A percentile compares a stretch with the other conserved stretches of the same genome.
Evolutionary conservation across 2,888 invertebrate species (phyloP).

Genomic region (Lasius fuliginosus): DNA sequence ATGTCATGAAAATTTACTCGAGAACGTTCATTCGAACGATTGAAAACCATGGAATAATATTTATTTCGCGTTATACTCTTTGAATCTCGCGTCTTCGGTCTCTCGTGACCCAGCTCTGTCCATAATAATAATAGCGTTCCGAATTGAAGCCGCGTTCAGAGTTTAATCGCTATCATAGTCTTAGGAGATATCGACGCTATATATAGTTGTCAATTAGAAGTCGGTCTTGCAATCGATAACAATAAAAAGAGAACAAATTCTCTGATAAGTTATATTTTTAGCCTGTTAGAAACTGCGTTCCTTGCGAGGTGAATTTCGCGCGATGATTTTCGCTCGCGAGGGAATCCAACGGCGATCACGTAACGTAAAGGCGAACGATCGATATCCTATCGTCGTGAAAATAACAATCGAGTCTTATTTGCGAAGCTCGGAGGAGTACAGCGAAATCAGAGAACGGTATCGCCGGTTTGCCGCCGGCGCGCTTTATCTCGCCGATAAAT

Average conservation of each 20-base stretch:
- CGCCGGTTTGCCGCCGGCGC: background rate
- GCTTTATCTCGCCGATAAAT: slow-evolving; percentile 49
- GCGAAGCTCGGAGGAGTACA: slow-evolving; percentile 3
- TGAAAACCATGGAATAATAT: background rate
- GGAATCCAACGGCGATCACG: slow-evolving; percentile 13
- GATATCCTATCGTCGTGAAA: slow-evolving; percentile 43
- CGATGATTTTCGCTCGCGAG: background rate
- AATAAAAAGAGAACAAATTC: background rate
- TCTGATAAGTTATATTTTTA: background rate
- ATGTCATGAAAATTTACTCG: background rate
- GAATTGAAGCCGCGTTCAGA: background rate
- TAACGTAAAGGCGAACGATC: slow-evolving; percentile 7
- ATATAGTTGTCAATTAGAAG: background rate
- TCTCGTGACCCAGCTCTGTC: background rate
- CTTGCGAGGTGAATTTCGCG: background rate
- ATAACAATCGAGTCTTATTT: slow-evolving; percentile 31
- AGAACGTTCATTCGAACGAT: background rate
- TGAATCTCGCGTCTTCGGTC: background rate
- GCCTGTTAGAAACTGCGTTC: background rate
- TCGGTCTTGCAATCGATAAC: background rate
- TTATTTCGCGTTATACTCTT: background rate
- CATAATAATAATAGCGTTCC: background rate
- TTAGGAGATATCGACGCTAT: background rate
- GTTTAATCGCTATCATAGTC: background rate
- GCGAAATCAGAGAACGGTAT: slow-evolving; percentile 43